A percentile compares a stretch with the other conserved stretches of the same genome.
These are phyloP conservation scores for Orchesellides sinensis DNA, from an alignment of 2,888 invertebrate species.

Conservation along the genomic window DNA sequence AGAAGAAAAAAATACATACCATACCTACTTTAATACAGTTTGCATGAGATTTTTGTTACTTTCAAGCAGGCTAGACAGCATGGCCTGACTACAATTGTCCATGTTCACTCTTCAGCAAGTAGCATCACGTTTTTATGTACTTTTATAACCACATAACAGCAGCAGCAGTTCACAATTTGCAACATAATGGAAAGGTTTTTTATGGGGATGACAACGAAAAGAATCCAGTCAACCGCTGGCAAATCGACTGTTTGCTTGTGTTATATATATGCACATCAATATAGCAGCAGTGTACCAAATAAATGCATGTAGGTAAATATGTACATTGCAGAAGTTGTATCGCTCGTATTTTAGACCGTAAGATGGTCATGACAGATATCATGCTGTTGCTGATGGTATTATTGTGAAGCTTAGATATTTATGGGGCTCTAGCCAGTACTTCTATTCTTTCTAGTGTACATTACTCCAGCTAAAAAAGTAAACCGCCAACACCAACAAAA, in stretches of 20 bases:
- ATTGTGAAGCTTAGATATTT: slow-evolving; percentile 15
- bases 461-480: background rate
- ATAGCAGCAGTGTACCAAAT: no score
- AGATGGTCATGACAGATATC: slow-evolving; percentile 35
- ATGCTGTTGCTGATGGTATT: slow-evolving; percentile 8
- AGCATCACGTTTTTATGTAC: slow-evolving; percentile 2
- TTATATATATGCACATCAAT: no score
- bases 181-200: slow-evolving; percentile 17
- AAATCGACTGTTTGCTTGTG: background rate
- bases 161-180: slow-evolving; percentile 29
- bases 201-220: slow-evolving; percentile 8
- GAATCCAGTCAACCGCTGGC: slow-evolving; percentile 17
- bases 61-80: slow-evolving; percentile 23
- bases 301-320: background rate
- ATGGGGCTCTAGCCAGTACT: background rate
- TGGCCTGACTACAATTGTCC: slow-evolving; percentile 26
- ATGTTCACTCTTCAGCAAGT: background rate
- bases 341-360: slow-evolving; percentile 10
- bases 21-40: slow-evolving; percentile 13
- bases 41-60: background rate
- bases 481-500: slow-evolving; percentile 25
- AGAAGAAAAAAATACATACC: no score
- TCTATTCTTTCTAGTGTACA: background rate
- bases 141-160: background rate
- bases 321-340: background rate